These are phyloP conservation scores for Caracal caracal DNA, from an alignment of 2,113 vertebrate genomes.

Conservation along the genomic window DNA sequence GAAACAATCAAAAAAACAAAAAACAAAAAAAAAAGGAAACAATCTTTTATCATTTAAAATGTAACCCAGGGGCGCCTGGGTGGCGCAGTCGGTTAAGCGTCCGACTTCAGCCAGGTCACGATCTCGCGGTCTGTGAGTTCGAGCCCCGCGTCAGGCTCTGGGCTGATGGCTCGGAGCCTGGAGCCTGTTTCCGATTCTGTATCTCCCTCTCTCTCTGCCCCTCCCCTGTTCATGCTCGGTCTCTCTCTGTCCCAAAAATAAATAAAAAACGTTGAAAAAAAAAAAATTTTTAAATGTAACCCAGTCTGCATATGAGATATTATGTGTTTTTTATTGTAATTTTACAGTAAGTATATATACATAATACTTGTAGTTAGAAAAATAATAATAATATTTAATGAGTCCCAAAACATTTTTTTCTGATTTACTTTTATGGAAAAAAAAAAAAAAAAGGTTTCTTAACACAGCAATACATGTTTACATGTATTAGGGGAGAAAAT, in stretches of 20 bases:
- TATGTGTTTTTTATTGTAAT: not conserved
- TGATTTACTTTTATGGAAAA: not conserved
- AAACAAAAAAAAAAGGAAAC: not conserved
- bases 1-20: not conserved
- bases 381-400: not conserved
- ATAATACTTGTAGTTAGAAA: conserved; percentile 3
- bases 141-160: too few relatives aligned
- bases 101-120: too few relatives aligned
- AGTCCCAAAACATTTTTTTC: not conserved
- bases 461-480: not conserved
- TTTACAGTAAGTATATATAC: not conserved
- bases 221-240: too few relatives aligned
- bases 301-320: not conserved
- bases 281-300: too few relatives aligned
- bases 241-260: too few relatives aligned
- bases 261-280: too few relatives aligned
- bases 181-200: too few relatives aligned
- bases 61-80: too few relatives aligned
- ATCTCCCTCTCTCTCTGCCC: too few relatives aligned
- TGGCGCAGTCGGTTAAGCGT: too few relatives aligned
- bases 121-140: too few relatives aligned
- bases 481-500: not conserved
- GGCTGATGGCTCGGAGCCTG: too few relatives aligned
- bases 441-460: not conserved
- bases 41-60: conserved; percentile 16